Conservation (phyloP, 2,113 vertebrate genomes). For the Oryzias javanicus region DNA sequence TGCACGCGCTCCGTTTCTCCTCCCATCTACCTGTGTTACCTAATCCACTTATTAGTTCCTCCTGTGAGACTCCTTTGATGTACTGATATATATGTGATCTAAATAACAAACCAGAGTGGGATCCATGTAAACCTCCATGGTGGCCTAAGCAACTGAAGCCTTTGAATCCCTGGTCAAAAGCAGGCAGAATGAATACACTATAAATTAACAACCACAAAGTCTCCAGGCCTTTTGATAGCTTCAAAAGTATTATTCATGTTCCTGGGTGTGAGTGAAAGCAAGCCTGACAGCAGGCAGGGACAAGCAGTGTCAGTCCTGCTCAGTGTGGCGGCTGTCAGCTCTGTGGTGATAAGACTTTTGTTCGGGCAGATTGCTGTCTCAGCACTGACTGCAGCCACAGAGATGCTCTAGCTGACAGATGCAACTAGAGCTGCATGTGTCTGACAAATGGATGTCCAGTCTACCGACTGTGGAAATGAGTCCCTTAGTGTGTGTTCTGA, state of each 20-base stretch:
- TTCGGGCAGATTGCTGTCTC: constrained; percentile 62
- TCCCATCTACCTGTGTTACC: too few species aligned
- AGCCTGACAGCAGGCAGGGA: background rate
- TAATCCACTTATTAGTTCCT: too few species aligned
- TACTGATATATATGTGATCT: background rate
- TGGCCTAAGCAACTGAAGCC: background rate
- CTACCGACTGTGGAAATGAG: background rate
- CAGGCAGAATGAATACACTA: constrained; percentile 1
- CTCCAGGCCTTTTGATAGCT: background rate
- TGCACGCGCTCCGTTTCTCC: too few species aligned
- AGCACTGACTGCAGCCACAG: constrained; percentile 56
- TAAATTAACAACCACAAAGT: background rate
- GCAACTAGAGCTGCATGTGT: constrained; percentile 42
- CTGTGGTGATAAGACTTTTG: constrained; percentile 62
- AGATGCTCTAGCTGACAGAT: constrained; percentile 58
- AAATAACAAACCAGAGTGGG: background rate
- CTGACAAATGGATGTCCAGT: constrained; percentile 41
- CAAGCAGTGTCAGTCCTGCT: constrained; percentile 6
- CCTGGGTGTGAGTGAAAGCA: constrained; percentile 32
- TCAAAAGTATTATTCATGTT: background rate
- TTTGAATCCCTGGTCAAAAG: constrained; percentile 26
- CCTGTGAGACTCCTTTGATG: too few species aligned
- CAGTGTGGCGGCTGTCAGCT: background rate
- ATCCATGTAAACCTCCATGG: background rate
- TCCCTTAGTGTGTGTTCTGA: too few species aligned